A percentile compares a stretch with the other conserved stretches of the same genome.
Evolutionary conservation across 2,113 vertebrate species (phyloP).

Genomic region (Neodontobutis hainanensis): DNA sequence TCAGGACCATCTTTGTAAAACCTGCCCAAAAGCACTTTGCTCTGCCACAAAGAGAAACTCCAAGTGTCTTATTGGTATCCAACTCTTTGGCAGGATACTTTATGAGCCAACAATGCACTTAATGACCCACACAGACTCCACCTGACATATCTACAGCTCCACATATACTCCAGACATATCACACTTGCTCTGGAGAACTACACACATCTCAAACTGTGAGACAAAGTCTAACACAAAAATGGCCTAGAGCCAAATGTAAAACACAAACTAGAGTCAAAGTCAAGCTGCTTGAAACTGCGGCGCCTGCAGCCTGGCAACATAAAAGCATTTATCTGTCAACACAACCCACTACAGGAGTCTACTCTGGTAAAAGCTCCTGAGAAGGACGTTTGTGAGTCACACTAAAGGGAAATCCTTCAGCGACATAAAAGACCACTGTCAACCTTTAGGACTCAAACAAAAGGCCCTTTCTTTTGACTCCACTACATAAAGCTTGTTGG

Average conservation of each 20-base stretch:
- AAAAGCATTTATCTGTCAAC: conserved; percentile 45
- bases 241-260: conserved; percentile 22
- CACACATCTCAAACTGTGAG: conserved; percentile 1
- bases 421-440: background rate
- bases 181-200: background rate
- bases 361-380: conserved; percentile 1
- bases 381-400: background rate
- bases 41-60: background rate
- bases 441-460: background rate
- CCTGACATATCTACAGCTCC: background rate
- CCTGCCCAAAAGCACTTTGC: background rate
- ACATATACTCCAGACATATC: background rate
- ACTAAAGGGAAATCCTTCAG: conserved; percentile 1
- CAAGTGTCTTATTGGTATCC: background rate
- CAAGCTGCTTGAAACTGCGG: conserved; percentile 21
- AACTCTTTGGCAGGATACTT: background rate
- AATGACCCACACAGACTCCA: background rate
- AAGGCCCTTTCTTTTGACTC: background rate
- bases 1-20: conserved; percentile 6
- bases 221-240: conserved; percentile 9
- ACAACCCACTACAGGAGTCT: conserved; percentile 14
- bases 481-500: background rate
- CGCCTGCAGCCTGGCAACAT: conserved; percentile 48
- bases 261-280: conserved; percentile 22
- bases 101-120: background rate